Conservation (phyloP, 2,888 invertebrate species). For the Diaprepes abbreviatus region DNA sequence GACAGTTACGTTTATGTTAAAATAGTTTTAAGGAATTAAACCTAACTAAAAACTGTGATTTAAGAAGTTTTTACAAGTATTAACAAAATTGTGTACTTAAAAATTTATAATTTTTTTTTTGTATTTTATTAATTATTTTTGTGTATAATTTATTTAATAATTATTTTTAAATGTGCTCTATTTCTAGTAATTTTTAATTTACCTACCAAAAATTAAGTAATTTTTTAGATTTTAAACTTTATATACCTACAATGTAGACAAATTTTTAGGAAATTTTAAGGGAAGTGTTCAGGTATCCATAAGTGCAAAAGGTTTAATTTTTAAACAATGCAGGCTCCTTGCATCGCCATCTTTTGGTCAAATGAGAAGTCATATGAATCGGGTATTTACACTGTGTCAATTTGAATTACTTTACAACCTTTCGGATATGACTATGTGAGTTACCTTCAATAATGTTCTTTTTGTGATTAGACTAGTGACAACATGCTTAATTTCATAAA, state of each 20-base stretch:
- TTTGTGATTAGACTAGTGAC: too few species aligned
- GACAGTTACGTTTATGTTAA: background rate
- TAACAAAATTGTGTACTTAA: constrained; percentile 27
- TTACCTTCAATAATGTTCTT: too few species aligned
- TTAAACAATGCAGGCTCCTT: too few species aligned
- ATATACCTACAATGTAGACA: background rate
- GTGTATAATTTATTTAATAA: constrained; percentile 15
- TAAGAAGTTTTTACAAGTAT: constrained; percentile 36
- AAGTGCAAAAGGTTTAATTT: background rate
- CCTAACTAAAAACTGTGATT: constrained; percentile 45
- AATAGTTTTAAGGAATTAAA: constrained; percentile 20
- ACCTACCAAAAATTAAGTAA: constrained; percentile 18
- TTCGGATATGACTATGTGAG: too few species aligned
- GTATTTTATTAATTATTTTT: constrained; percentile 3
- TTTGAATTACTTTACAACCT: too few species aligned
- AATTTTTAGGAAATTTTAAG: too few species aligned
- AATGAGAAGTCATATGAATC: too few species aligned
- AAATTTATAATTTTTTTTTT: constrained; percentile 5
- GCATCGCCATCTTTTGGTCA: too few species aligned
- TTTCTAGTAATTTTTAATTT: constrained; percentile 6
- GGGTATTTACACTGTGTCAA: too few species aligned
- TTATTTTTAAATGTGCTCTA: background rate
- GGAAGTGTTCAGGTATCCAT: background rate
- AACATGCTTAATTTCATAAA: too few species aligned
- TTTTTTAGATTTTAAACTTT: constrained; percentile 1